Evolutionary conservation across 2,113 vertebrate species (phyloP).

Genomic region (Microcebus tavaratra): DNA sequence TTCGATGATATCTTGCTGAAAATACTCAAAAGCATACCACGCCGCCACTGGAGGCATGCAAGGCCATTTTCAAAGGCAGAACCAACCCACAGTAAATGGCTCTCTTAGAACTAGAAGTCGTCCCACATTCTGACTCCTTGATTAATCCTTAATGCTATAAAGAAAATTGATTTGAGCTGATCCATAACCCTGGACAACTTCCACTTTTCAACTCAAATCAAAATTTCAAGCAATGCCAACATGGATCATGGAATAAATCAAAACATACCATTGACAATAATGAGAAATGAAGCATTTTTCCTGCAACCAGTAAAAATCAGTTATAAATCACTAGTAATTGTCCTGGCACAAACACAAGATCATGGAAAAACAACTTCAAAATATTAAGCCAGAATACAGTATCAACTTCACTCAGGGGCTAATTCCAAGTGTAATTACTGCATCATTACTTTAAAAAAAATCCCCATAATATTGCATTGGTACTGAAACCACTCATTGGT

Average conservation of each 20-base stretch:
- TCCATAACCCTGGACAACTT: slow-evolving; percentile 53
- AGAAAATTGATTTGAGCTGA: slow-evolving; percentile 60
- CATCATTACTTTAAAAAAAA: slow-evolving; percentile 1
- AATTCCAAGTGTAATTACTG: slow-evolving; percentile 57
- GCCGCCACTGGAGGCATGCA: not conserved
- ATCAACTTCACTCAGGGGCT: slow-evolving; percentile 20
- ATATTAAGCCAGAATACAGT: slow-evolving; percentile 49
- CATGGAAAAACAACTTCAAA: slow-evolving; percentile 43
- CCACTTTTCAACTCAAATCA: slow-evolving; percentile 61
- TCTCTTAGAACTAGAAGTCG: slow-evolving; percentile 8
- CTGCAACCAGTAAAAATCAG: slow-evolving; percentile 57
- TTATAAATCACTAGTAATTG: slow-evolving; percentile 59
- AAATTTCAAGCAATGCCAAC: slow-evolving; percentile 63
- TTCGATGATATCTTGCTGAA: not conserved
- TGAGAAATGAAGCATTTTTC: slow-evolving; percentile 54
- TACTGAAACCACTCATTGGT: slow-evolving; percentile 45
- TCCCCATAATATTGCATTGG: not conserved
- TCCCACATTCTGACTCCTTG: not conserved
- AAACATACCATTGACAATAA: slow-evolving; percentile 55
- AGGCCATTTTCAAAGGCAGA: slow-evolving; percentile 5
- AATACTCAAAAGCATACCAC: not conserved
- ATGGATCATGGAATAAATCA: slow-evolving; percentile 57
- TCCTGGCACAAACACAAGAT: slow-evolving; percentile 44
- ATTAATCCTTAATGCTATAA: slow-evolving; percentile 33
- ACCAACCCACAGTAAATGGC: not conserved